A percentile compares a stretch with the other conserved stretches of the same genome.
phyloP scores from a whole-genome alignment of 2,888 invertebrate species.

The Uropetala carovei region DNA sequence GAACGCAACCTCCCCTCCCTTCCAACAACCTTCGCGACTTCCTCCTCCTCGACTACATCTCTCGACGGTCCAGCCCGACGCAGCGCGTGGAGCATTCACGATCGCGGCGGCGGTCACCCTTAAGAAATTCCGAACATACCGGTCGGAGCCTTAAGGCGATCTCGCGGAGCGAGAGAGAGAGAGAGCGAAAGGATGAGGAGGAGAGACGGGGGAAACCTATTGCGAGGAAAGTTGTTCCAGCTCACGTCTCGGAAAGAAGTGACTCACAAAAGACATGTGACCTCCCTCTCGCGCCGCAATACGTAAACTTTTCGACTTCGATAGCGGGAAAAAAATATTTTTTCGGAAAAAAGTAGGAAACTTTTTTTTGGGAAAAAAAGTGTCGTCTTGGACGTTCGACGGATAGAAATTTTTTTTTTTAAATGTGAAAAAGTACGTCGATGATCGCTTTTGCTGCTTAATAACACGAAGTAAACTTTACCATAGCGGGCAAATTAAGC shows the following conservation, averaged over 20 bases:
- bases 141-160: conserved; percentile 9
- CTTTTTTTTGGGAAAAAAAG: no score
- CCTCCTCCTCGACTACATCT: background rate
- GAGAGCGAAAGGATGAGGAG: background rate
- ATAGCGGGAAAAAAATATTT: no score
- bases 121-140: background rate
- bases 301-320: background rate
- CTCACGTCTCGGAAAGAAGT: conserved; percentile 54
- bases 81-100: background rate
- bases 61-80: background rate
- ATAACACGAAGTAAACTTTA: no score
- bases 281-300: conserved; percentile 33
- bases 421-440: no score
- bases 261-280: conserved; percentile 51
- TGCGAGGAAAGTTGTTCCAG: conserved; percentile 45
- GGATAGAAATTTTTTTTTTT: no score
- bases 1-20: background rate
- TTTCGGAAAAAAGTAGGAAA: no score
- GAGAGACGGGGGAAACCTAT: background rate
- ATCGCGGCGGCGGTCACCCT: conserved; percentile 19
- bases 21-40: background rate
- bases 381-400: no score
- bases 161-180: background rate
- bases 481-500: no score
- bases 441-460: no score